These are phyloP conservation scores for Acropora tenuis DNA, from an alignment of 64 coral and sea anemone genomes.

Conservation along the genomic window DNA sequence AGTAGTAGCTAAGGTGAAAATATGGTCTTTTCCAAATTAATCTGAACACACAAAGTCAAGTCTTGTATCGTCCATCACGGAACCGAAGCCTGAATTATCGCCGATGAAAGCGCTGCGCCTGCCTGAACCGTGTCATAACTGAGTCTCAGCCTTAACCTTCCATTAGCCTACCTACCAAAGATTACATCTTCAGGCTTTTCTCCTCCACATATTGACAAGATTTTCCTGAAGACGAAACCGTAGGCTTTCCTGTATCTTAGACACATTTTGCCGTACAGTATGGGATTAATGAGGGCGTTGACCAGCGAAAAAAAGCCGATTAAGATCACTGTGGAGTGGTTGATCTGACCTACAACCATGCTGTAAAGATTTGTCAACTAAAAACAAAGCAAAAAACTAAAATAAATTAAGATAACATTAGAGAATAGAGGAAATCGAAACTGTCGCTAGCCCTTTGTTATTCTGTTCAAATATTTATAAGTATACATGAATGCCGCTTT, in stretches of 20 bases:
- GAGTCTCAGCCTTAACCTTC: too few species aligned
- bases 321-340: conserved; percentile 67
- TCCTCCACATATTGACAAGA: conserved; percentile 56
- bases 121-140: too few species aligned
- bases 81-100: too few species aligned
- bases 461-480: too few species aligned
- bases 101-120: too few species aligned
- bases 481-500: too few species aligned
- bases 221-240: conserved; percentile 67
- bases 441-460: too few species aligned
- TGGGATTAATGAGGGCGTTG: conserved; percentile 87
- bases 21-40: too few species aligned
- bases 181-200: conserved; percentile 59
- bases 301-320: conserved; percentile 81
- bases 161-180: conserved; percentile 61
- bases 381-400: neutral
- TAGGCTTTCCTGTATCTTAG: conserved; percentile 74
- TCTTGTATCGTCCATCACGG: too few species aligned
- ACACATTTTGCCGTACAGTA: conserved; percentile 91
- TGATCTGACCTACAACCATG: conserved; percentile 44
- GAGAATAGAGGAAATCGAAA: neutral
- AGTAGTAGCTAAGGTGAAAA: too few species aligned
- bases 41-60: too few species aligned
- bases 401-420: neutral
- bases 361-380: conserved; percentile 85